These are phyloP conservation scores for Zapus hudsonius DNA, from an alignment of 2,113 vertebrate species.

Conservation along the genomic window DNA sequence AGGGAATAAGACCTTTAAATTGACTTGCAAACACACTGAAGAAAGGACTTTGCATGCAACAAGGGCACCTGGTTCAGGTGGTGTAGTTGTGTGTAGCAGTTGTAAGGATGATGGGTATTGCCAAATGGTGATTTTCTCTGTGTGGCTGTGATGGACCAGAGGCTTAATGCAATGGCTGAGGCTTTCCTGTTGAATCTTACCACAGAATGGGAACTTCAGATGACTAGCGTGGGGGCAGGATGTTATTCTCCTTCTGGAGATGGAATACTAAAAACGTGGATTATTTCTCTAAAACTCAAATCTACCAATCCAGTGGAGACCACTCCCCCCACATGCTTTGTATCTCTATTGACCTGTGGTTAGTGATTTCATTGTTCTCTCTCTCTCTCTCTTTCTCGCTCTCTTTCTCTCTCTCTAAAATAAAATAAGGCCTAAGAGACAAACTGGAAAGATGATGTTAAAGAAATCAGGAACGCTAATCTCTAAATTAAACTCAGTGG, in stretches of 20 bases:
- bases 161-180: conserved; percentile 55
- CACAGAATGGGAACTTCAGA: conserved; percentile 20
- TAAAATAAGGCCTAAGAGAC: neutral
- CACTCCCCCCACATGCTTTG: neutral
- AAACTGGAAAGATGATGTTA: neutral
- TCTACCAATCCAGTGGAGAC: neutral
- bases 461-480: conserved; percentile 32
- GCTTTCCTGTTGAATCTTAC: conserved; percentile 66
- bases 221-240: neutral
- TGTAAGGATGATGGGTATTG: conserved; percentile 52
- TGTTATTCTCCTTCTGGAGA: conserved; percentile 27
- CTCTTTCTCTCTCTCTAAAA: neutral
- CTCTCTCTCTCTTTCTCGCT: neutral
- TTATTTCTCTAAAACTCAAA: conserved; percentile 24
- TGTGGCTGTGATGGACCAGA: conserved; percentile 60
- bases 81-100: neutral
- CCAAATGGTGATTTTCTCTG: conserved; percentile 67
- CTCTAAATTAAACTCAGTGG: conserved; percentile 3
- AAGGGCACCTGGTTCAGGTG: conserved; percentile 20
- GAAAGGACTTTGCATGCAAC: neutral
- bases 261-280: conserved; percentile 7
- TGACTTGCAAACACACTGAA: conserved; percentile 17
- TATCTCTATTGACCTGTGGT: neutral
- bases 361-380: neutral
- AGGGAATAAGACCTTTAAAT: neutral